phyloP scores from a whole-genome alignment of 2,797 vertebrate species.

The Anguilla pacifica region DNA sequence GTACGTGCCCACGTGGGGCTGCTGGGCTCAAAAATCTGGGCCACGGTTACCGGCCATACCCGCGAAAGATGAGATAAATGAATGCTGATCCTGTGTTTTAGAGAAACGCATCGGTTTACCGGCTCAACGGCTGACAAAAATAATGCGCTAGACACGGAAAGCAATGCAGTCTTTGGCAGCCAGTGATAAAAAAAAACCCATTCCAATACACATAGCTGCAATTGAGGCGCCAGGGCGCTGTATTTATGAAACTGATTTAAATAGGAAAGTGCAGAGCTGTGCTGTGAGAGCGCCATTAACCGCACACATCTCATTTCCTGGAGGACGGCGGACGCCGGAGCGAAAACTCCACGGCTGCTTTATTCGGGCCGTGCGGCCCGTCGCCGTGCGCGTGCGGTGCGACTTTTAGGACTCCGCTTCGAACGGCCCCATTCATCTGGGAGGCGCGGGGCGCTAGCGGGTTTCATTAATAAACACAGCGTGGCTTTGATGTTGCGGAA shows the following conservation, averaged over 20 bases:
- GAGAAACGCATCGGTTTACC: not conserved
- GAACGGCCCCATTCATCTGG: slow-evolving; percentile 63
- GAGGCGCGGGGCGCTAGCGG: slow-evolving; percentile 58
- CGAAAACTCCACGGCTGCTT: slow-evolving; percentile 49
- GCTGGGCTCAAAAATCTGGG: not conserved
- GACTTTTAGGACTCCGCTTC: slow-evolving; percentile 45
- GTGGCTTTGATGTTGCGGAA: not conserved
- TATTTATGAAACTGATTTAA: slow-evolving; percentile 16
- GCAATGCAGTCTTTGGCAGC: not conserved
- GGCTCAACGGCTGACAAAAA: not conserved
- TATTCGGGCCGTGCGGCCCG: slow-evolving; percentile 52
- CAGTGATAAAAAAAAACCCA: not conserved
- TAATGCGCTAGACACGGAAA: not conserved
- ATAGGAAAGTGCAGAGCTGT: slow-evolving; percentile 28
- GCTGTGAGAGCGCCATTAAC: slow-evolving; percentile 67
- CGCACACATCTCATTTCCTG: slow-evolving; percentile 72
- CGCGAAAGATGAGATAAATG: not conserved
- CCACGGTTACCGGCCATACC: not conserved
- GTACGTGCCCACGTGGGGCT: too few species aligned
- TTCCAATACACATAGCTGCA: not conserved
- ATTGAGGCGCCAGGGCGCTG: not conserved
- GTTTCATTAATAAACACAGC: slow-evolving; percentile 60
- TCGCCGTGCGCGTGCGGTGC: slow-evolving; percentile 37
- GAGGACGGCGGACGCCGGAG: slow-evolving; percentile 56
- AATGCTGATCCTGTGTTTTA: not conserved